phyloP scores from a whole-genome alignment of 2,113 vertebrate species.

The Alouatta palliata region DNA sequence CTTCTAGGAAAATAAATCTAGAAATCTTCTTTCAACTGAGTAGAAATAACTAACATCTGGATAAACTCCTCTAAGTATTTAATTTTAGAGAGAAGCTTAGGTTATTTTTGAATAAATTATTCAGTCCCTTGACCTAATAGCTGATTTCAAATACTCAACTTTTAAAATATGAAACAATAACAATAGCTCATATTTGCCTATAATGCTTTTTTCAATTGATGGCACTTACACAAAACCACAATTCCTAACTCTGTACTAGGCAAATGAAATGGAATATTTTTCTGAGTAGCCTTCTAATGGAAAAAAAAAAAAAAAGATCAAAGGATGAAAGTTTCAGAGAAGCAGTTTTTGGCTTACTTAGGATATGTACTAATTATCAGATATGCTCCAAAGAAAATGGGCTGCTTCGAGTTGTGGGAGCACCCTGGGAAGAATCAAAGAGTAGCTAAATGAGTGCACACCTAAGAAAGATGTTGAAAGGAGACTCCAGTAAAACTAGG shows the following conservation, averaged over 20 bases:
- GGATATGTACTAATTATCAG: not conserved
- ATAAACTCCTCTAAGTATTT: conserved; percentile 37
- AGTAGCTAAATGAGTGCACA: not conserved
- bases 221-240: not conserved
- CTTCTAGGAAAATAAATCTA: not conserved
- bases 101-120: conserved; percentile 47
- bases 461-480: not conserved
- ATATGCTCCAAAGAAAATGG: not conserved
- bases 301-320: not conserved
- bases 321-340: not conserved
- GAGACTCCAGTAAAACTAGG: not conserved
- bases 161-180: conserved; percentile 26
- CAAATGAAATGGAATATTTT: not conserved
- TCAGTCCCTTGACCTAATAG: not conserved
- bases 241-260: not conserved
- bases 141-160: conserved; percentile 31
- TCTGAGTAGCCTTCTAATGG: not conserved
- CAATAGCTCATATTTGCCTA: not conserved
- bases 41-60: not conserved
- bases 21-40: conserved; percentile 15
- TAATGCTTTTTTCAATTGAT: conserved; percentile 4
- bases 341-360: not conserved
- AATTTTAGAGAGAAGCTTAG: conserved; percentile 29
- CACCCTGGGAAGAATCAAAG: not conserved
- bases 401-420: not conserved